phyloP scores from a whole-genome alignment of 2,113 vertebrate species.

The Ictidomys tridecemlineatus region DNA sequence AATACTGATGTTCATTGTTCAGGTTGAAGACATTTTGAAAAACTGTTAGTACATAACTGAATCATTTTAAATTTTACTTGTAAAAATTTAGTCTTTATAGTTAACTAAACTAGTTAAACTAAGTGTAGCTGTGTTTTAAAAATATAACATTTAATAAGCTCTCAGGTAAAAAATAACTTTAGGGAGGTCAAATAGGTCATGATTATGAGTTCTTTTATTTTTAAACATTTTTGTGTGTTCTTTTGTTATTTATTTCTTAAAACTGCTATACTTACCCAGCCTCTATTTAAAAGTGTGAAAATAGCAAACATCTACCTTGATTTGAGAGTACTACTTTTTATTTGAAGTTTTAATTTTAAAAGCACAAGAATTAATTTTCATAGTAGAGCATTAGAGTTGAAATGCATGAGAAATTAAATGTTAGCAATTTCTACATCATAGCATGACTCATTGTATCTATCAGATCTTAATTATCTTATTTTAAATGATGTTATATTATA shows the following conservation, averaged over 20 bases:
- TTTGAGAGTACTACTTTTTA: conserved; percentile 16
- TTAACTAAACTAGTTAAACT: neutral
- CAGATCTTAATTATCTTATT: conserved; percentile 23
- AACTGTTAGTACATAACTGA: neutral
- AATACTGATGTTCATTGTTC: neutral
- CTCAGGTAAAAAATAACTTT: neutral
- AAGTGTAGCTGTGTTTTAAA: conserved; percentile 25
- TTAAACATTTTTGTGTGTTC: neutral
- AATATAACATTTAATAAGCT: neutral
- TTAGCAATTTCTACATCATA: neutral
- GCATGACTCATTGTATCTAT: neutral
- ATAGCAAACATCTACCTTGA: neutral
- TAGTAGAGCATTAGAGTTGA: neutral
- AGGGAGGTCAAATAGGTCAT: neutral
- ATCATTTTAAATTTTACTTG: neutral
- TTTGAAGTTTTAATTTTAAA: conserved; percentile 22
- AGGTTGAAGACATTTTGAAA: conserved; percentile 17
- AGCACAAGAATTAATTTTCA: neutral
- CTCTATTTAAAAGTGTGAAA: conserved; percentile 4
- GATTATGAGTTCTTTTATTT: conserved; percentile 26
- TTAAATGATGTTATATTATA: neutral
- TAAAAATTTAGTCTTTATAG: conserved; percentile 29
- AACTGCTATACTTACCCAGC: neutral
- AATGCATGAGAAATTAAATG: conserved; percentile 10
- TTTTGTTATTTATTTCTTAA: conserved; percentile 11